Base-by-base conservation (phyloP, 2,113 vertebrate genomes). In the Asarcornis scutulata region DNA sequence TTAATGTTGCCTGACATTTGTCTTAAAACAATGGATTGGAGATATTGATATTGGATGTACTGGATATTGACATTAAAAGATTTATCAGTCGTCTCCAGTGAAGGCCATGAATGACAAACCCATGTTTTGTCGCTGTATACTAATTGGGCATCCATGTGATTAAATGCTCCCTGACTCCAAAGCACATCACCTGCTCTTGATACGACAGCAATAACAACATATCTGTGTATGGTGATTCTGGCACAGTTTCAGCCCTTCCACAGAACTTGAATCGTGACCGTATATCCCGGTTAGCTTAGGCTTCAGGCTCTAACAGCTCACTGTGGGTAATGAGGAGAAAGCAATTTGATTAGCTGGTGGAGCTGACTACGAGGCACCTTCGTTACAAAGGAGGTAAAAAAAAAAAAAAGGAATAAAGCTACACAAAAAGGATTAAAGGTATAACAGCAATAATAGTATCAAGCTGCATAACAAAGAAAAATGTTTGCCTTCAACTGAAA, bases 301-400 rank as follows among this genome's bases (percentile, higher is more conserved):
- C 82, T 91, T 90, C 83, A 29, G 83, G 78, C 78, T 90, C 34
- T 77, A 17, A 88, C 77, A 89, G 62, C 55, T 93, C 44, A 36
- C 63, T 84, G 42, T 48, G 81, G 93, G 71, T 96, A 95, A 92
- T 88, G 89, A 94, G 91, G 80, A 75, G 86, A 76, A 72, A 94
- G 71, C 88, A 77, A 74, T 91, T 36, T 95, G 78, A 91, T 89
- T 74, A 89, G 93, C 74, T 66, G 23, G 68, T 88, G 18, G 74
- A 90, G n/a, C 38, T 87, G 89, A 62, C 36, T 88, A 80, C 72
- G 94, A 91, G 93, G 75, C 86, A 92, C 82, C 93, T 94, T 85
- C 46, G 16, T 93, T 88, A 64, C 27, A 73, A 71, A 90, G 74
- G 76, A 84, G 44, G 56, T 90, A 74, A 74, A 67, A 84, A 89